Base-by-base conservation (phyloP, 1,140 invertebrate genomes). In the Eupristina koningsbergeri region DNA sequence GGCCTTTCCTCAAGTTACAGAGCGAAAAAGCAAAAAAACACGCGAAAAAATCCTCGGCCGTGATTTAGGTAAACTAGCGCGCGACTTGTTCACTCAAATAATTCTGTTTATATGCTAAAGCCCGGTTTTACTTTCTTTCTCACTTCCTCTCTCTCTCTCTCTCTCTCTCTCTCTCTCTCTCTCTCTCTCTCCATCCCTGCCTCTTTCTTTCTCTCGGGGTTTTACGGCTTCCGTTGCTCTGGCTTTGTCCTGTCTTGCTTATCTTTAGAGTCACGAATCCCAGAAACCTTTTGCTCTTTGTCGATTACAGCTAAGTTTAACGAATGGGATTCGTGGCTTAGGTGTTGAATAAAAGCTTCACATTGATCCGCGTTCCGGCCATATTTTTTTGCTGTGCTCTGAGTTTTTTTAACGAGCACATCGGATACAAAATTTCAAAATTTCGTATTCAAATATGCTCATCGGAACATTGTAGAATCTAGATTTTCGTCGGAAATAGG, bases 191-290 rank as follows among this genome's bases (percentile, higher is more conserved):
- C 34, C n/a, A n/a, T n/a, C n/a, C n/a, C n/a, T n/a, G n/a, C n/a
- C n/a, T n/a, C n/a, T n/a, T n/a, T n/a, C n/a, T n/a, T n/a, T n/a
- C n/a, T n/a, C n/a, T n/a, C n/a, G n/a, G n/a, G n/a, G 53, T 50
- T 74, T 75, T 31, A 75, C 41, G n/a, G 17, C 73, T 50, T 29
- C 29, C n/a, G 39, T 17, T 19, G 31, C 11, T 26, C n/a, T 41
- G 36, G 29, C 34, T 64, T 64, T 31, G 0, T 5, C 26, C 7
- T 8, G 63, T 29, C 9, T 39, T 69, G 17, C 67, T 69, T 69
- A 69, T 69, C 67, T 39, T 69, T 9, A 29, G 67, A 39, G 67
- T 39, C 67, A 69, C 67, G 67, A 69, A 69, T 69, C 11, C 67
- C 9, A 13, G 34, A 34, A 6, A 22, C 34, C 39, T 39, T 39